Evolutionary conservation across 1,140 invertebrate species (phyloP).

Genomic region (Caenorhabditis inopinata): DNA sequence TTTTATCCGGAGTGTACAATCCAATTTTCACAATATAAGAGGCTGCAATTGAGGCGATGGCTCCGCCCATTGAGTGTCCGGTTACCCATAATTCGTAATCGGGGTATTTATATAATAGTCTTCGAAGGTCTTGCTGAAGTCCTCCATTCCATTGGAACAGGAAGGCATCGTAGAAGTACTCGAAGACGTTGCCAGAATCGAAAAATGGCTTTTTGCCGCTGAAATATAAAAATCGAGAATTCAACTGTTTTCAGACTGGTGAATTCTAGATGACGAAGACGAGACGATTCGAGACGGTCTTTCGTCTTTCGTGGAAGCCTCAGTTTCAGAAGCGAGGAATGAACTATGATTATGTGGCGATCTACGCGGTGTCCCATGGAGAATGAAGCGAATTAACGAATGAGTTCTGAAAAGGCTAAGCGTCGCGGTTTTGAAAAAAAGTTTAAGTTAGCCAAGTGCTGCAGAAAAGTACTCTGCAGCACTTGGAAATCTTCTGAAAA

Average conservation of each 20-base stretch:
- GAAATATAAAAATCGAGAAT: too few species aligned
- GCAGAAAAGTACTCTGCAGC: neutral
- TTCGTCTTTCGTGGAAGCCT: too few species aligned
- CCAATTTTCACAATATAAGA: slow-evolving; percentile 40
- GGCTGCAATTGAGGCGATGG: slow-evolving; percentile 43
- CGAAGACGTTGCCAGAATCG: slow-evolving; percentile 36
- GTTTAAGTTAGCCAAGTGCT: neutral
- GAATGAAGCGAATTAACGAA: too few species aligned
- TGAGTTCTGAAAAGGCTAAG: neutral
- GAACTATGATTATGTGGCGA: too few species aligned
- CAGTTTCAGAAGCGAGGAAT: too few species aligned
- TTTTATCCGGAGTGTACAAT: slow-evolving; percentile 37
- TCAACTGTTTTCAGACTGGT: too few species aligned
- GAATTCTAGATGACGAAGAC: too few species aligned
- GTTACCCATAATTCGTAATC: slow-evolving; percentile 49
- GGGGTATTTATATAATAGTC: slow-evolving; percentile 39
- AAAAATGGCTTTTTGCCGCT: slow-evolving; percentile 41
- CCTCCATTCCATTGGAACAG: slow-evolving; percentile 43
- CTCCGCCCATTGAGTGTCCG: slow-evolving; percentile 48
- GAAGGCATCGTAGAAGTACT: slow-evolving; percentile 49
- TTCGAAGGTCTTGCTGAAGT: slow-evolving; percentile 2
- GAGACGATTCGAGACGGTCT: neutral
- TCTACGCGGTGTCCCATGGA: too few species aligned
- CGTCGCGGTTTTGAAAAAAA: too few species aligned
- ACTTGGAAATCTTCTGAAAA: too few species aligned